phyloP scores from a whole-genome alignment of 2,888 invertebrate species.

The Apamea monoglypha region DNA sequence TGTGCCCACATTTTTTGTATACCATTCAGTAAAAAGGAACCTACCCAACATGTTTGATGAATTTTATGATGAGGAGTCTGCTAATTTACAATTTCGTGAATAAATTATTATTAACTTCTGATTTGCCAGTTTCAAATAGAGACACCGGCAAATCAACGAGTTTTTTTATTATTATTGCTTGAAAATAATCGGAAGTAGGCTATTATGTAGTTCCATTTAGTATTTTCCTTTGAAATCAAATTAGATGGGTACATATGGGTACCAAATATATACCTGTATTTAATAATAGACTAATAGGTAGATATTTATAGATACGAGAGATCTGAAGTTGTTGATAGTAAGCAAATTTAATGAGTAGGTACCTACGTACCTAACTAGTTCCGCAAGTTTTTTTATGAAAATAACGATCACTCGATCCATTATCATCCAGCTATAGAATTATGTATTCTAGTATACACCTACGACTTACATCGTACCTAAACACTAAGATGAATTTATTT shows the following conservation, averaged over 20 bases:
- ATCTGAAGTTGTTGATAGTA: conserved; percentile 5
- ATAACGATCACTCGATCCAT: conserved; percentile 19
- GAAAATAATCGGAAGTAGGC: background rate
- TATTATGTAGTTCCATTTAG: background rate
- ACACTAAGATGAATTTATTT: conserved; percentile 1
- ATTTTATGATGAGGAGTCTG: background rate
- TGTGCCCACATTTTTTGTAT: conserved; percentile 52
- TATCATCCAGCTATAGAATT: background rate
- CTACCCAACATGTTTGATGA: background rate
- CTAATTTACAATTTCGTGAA: background rate
- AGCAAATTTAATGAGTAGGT: conserved; percentile 13
- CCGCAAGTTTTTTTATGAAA: conserved; percentile 38
- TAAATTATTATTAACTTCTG: background rate
- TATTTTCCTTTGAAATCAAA: background rate
- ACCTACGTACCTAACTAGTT: conserved; percentile 25
- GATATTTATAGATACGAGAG: background rate
- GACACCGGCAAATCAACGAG: background rate
- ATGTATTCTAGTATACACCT: background rate
- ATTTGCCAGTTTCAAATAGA: background rate
- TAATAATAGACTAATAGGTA: background rate
- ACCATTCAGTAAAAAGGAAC: conserved; percentile 46
- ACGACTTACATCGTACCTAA: background rate
- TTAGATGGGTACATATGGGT: background rate
- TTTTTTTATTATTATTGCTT: background rate
- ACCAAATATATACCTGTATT: background rate